Percentiles rank a stretch among this genome's conserved stretches.
These are phyloP conservation scores for Oligia latruncula DNA, from an alignment of 2,888 invertebrate genomes.

Conservation along the genomic window DNA sequence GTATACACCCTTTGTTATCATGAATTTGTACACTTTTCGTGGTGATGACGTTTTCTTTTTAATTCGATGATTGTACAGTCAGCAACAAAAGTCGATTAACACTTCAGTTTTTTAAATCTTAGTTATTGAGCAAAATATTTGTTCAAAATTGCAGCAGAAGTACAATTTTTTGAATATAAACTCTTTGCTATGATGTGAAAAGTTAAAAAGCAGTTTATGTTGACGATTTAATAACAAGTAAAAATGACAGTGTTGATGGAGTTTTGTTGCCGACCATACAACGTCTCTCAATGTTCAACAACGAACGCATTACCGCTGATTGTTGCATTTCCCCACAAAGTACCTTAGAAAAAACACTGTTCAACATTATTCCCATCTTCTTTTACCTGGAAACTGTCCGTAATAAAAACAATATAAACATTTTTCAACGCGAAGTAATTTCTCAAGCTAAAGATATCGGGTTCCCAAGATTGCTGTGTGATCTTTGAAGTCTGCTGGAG, in stretches of 20 bases:
- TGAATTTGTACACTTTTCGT: background rate
- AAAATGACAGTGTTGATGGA: too few species aligned
- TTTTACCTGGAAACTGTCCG: slow-evolving; percentile 44
- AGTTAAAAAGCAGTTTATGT: too few species aligned
- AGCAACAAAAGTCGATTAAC: too few species aligned
- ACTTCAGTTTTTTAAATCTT: too few species aligned
- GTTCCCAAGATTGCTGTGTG: slow-evolving; percentile 78
- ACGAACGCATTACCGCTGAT: background rate
- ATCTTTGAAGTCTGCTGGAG: slow-evolving; percentile 82
- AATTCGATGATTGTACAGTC: background rate
- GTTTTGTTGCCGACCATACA: too few species aligned
- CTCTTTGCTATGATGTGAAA: too few species aligned
- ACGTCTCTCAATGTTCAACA: too few species aligned
- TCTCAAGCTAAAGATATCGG: slow-evolving; percentile 75
- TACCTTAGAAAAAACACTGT: background rate
- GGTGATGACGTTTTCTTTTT: background rate
- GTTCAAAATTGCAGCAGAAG: too few species aligned
- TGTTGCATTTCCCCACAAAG: background rate
- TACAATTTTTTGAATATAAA: too few species aligned
- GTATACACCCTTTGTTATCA: background rate
- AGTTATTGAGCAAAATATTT: too few species aligned
- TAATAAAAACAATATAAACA: slow-evolving; percentile 62
- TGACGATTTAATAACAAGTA: too few species aligned
- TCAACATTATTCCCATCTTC: slow-evolving; percentile 12
- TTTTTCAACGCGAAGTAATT: slow-evolving; percentile 71